Evolutionary conservation across 2,888 invertebrate species (phyloP), one percentile per base, ranked within the genome.

Genomic region (Trissoscelio sp.): DNA sequence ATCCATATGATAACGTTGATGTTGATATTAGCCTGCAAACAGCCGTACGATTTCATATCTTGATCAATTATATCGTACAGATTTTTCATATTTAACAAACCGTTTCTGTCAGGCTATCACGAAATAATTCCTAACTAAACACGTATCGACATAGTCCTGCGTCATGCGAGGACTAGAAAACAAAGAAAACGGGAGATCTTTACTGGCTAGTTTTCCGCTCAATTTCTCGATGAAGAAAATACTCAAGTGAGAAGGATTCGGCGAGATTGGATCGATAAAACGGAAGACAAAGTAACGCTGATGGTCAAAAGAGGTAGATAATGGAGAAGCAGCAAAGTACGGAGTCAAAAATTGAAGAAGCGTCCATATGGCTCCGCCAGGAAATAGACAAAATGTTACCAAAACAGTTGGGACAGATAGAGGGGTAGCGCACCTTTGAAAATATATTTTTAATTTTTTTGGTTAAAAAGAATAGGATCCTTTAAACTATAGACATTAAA

Each of bases 171-270:
- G 81, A 79, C 24, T 60, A 70, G 69, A 81, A 64, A 73, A 70
- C 48, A 62, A 18, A 81, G n/a, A 67, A 83, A 79, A 60, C 39
- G 44, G 79, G 79, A 85, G 86, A 88, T 88, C 87, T 86, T 87
- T 85, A 86, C 87, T 81, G 86, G 87, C 88, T 87, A 88, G 89
- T 90, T 90, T 89, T 87, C 89, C 88, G 86, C 88, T 89, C 88
- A 87, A 89, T 90, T 90, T 89, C 53, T 9, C 24, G 14, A 12
- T n/a, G 39, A 31, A 48, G 48, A 57, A 51, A 70, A 74, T 58
- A 28, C 12, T 86, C 84, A 85, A 86, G 87, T 87, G 88, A 87
- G 86, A 88, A 89, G 87, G 87, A 89, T 88, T 86, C 88, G 84
- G 83, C 81, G 86, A 88, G 87, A 89, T 88, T 88, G 87, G 84